Conservation (phyloP, 1,140 invertebrate genomes). For the Agrilus planipennis region DNA sequence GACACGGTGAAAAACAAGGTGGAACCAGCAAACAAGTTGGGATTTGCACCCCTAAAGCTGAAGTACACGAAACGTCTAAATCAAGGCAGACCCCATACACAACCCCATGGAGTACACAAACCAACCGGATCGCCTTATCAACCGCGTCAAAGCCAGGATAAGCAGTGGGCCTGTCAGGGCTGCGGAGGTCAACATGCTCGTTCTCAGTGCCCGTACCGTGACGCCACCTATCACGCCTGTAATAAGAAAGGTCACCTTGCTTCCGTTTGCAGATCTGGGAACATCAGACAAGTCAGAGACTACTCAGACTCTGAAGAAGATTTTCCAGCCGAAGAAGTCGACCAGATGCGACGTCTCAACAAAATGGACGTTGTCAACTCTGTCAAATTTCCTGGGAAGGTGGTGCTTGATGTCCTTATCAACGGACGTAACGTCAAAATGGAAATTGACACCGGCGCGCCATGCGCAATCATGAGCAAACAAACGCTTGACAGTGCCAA, state of each 20-base stretch:
- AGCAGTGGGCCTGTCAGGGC: not conserved
- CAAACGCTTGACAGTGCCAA: conserved; percentile 8
- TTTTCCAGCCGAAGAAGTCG: conserved; percentile 1
- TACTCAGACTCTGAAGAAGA: too few relatives aligned
- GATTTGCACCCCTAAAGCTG: too few relatives aligned
- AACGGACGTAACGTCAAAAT: conserved; percentile 3
- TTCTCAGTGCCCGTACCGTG: conserved; percentile 9
- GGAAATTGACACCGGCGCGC: too few relatives aligned
- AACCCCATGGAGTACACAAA: too few relatives aligned
- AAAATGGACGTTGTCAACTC: too few relatives aligned
- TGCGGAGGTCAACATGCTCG: conserved; percentile 11
- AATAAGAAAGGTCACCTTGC: conserved; percentile 11
- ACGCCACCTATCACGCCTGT: conserved; percentile 7
- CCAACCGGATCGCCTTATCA: too few relatives aligned
- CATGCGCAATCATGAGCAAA: conserved; percentile 16
- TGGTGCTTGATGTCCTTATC: conserved; percentile 7
- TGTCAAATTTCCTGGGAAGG: not conserved
- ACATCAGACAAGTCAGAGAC: too few relatives aligned
- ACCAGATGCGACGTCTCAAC: not conserved
- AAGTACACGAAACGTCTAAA: too few relatives aligned
- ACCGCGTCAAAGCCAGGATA: not conserved
- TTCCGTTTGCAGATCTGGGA: conserved; percentile 5
- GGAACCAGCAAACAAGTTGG: conserved; percentile 7
- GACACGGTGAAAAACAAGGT: not conserved
- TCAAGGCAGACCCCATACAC: too few relatives aligned